Conservation (phyloP, 2,888 invertebrate genomes). For the Plebejus argus region DNA sequence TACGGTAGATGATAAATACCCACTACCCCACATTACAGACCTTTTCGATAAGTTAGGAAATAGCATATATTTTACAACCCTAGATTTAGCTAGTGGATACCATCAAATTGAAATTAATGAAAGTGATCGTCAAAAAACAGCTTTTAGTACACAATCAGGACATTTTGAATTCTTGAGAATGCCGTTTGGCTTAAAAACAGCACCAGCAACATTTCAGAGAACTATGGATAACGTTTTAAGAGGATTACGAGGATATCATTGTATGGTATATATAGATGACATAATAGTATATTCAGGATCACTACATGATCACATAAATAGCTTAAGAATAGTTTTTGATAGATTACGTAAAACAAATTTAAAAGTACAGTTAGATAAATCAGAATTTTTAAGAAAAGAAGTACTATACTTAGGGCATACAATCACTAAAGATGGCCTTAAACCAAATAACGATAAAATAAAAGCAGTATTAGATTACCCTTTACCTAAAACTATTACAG, state of each 20-base stretch:
- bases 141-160: conserved; percentile 39
- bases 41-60: too few species aligned
- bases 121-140: conserved; percentile 38
- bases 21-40: too few species aligned
- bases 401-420: conserved; percentile 47
- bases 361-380: conserved; percentile 45
- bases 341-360: conserved; percentile 42
- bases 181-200: conserved; percentile 40
- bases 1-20: too few species aligned
- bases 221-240: conserved; percentile 44
- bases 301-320: conserved; percentile 45
- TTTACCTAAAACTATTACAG: too few species aligned
- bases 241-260: conserved; percentile 51
- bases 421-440: too few species aligned
- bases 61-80: conserved; percentile 43
- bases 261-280: too few species aligned
- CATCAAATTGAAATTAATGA: conserved; percentile 43
- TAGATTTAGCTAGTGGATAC: conserved; percentile 46
- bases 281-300: conserved; percentile 43
- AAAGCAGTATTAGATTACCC: too few species aligned
- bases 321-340: conserved; percentile 43
- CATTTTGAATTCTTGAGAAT: conserved; percentile 43
- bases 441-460: too few species aligned
- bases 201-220: conserved; percentile 44
- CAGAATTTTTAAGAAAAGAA: conserved; percentile 45